These are phyloP conservation scores for Eucera pruinosa DNA, from an alignment of 2,888 invertebrate species.

Conservation along the genomic window DNA sequence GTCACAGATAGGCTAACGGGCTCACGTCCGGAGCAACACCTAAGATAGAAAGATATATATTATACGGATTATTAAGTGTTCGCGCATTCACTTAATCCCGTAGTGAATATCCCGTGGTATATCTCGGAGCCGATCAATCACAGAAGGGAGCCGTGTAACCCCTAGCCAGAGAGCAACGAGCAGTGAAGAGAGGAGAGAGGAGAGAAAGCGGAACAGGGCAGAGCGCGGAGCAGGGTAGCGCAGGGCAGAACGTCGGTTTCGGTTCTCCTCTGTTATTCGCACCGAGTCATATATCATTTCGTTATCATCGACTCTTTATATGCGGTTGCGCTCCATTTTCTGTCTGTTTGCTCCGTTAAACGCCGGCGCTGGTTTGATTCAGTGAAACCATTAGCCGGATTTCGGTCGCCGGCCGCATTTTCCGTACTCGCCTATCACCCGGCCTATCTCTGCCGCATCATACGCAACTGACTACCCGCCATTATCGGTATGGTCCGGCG, in stretches of 20 bases:
- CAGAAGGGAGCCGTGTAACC: conserved; percentile 66
- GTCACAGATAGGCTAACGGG: conserved; percentile 11
- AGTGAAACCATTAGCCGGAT: conserved; percentile 82
- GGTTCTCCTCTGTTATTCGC: conserved; percentile 79
- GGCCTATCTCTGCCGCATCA: conserved; percentile 70
- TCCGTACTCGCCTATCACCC: conserved; percentile 66
- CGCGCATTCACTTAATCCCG: conserved; percentile 83
- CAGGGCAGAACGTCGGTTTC: conserved; percentile 56
- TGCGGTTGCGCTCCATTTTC: conserved; percentile 84
- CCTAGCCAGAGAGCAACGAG: conserved; percentile 29
- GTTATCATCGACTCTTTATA: conserved; percentile 85
- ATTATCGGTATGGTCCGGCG: conserved; percentile 68
- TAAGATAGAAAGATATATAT: conserved; percentile 64
- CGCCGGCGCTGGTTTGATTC: conserved; percentile 79
- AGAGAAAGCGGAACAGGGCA: background rate
- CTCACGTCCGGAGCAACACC: conserved; percentile 3
- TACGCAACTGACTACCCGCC: conserved; percentile 70
- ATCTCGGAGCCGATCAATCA: conserved; percentile 84
- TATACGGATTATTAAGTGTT: conserved; percentile 79
- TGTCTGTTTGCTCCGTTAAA: conserved; percentile 84
- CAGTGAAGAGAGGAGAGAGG: conserved; percentile 13
- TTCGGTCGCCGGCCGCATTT: conserved; percentile 77
- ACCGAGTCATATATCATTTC: conserved; percentile 84
- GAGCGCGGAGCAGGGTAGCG: conserved; percentile 26
- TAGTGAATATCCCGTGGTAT: conserved; percentile 82